These are phyloP conservation scores for Brachylomia viminalis DNA, from an alignment of 2,888 invertebrate genomes.

Conservation along the genomic window DNA sequence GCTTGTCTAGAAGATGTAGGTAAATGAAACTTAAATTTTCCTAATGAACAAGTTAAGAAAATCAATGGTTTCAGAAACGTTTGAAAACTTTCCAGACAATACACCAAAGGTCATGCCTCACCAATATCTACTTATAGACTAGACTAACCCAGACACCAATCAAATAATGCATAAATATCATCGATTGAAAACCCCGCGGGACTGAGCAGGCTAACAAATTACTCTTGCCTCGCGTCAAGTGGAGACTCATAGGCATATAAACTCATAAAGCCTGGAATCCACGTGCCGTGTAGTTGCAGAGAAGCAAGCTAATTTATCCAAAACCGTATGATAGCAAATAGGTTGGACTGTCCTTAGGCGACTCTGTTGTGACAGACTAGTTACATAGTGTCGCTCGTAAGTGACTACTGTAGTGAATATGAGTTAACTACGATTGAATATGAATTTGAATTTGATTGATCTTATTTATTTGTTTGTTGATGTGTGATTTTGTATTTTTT, in stretches of 20 bases:
- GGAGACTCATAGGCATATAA: not conserved
- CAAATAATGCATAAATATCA: constrained; percentile 12
- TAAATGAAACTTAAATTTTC: not conserved
- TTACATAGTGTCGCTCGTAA: too few relatives aligned
- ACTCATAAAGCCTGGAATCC: not conserved
- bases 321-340: too few relatives aligned
- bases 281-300: not conserved
- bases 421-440: too few relatives aligned
- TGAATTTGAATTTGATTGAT: too few relatives aligned
- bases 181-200: not conserved
- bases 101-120: not conserved
- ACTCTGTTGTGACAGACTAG: too few relatives aligned
- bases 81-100: constrained; percentile 30
- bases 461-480: too few relatives aligned
- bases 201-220: not conserved
- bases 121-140: not conserved
- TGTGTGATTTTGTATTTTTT: too few relatives aligned
- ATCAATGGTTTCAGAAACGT: not conserved
- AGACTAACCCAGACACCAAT: not conserved
- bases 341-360: too few relatives aligned
- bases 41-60: not conserved
- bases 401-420: too few relatives aligned
- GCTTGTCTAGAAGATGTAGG: not conserved
- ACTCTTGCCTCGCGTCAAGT: not conserved
- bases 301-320: not conserved